phyloP scores from a whole-genome alignment of 2,113 vertebrate species.

The Periophthalmus modestus region DNA sequence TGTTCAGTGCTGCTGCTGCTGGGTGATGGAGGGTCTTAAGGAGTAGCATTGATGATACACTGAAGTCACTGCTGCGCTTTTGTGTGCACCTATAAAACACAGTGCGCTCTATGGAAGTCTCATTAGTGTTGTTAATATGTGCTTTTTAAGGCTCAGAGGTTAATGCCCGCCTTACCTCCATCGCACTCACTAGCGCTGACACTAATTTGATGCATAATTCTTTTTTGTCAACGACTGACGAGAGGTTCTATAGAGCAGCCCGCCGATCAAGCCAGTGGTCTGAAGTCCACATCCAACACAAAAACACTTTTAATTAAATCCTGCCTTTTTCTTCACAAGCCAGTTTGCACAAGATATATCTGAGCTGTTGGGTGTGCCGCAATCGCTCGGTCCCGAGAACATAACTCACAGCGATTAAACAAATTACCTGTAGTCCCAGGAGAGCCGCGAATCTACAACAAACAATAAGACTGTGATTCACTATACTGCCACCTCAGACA shows the following conservation, averaged over 20 bases:
- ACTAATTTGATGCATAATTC: conserved; percentile 75
- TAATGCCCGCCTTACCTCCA: conserved; percentile 73
- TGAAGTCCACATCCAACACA: conserved; percentile 58
- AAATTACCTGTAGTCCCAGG: conserved; percentile 67
- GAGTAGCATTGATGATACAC: conserved; percentile 48
- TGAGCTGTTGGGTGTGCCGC: conserved; percentile 34
- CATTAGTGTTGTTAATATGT: conserved; percentile 79
- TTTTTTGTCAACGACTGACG: conserved; percentile 61
- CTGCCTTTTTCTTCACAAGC: conserved; percentile 31
- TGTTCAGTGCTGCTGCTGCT: conserved; percentile 64
- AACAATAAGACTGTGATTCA: conserved; percentile 67
- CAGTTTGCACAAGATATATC: conserved; percentile 40
- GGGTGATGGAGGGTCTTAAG: conserved; percentile 61
- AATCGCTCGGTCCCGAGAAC: conserved; percentile 56
- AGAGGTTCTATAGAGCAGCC: conserved; percentile 61
- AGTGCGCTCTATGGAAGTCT: conserved; percentile 70
- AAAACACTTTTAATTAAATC: conserved; percentile 62
- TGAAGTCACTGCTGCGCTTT: conserved; percentile 58
- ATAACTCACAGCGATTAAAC: conserved; percentile 69
- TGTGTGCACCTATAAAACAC: conserved; percentile 68
- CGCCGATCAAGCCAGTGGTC: conserved; percentile 37
- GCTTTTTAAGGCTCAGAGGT: conserved; percentile 78
- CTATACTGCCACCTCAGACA: conserved; percentile 48
- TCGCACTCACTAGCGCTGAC: conserved; percentile 65
- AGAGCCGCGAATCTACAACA: conserved; percentile 54